Evolutionary conservation across 2,113 vertebrate species (phyloP).

Genomic region (cattle (Bos taurus)): DNA sequence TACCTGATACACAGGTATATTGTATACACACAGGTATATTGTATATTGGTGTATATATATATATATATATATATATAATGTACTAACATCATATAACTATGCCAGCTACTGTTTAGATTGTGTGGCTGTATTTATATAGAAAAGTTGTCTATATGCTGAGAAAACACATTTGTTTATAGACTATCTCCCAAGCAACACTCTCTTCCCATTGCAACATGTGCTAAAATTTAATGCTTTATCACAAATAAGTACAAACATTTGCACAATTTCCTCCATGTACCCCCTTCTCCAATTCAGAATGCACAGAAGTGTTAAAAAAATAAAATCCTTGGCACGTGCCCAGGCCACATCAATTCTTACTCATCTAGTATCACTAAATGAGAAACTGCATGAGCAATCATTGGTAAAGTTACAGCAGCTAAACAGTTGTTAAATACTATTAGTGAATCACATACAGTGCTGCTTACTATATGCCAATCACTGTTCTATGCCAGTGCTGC

Average conservation of each 20-base stretch:
- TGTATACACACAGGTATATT: not conserved
- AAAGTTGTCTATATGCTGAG: not conserved
- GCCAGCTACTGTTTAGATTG: slow-evolving; percentile 14
- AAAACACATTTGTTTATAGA: slow-evolving; percentile 39
- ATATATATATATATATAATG: not conserved
- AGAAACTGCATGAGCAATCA: not conserved
- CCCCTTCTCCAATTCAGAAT: not conserved
- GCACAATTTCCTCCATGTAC: not conserved
- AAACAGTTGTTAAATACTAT: not conserved
- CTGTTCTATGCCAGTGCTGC: not conserved
- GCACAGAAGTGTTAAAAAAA: not conserved
- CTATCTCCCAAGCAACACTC: not conserved
- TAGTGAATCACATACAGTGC: not conserved
- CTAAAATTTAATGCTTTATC: slow-evolving; percentile 9
- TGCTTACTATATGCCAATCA: not conserved
- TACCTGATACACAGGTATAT: not conserved
- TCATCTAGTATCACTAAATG: not conserved
- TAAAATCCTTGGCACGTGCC: not conserved
- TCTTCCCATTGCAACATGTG: not conserved
- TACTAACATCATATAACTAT: not conserved
- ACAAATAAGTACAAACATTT: not conserved
- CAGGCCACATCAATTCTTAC: not conserved
- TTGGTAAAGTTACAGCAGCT: not conserved
- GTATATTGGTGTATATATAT: not conserved
- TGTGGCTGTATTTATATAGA: not conserved